phyloP scores from a whole-genome alignment of 2,797 vertebrate genomes.

The Phoeniculus purpureus region DNA sequence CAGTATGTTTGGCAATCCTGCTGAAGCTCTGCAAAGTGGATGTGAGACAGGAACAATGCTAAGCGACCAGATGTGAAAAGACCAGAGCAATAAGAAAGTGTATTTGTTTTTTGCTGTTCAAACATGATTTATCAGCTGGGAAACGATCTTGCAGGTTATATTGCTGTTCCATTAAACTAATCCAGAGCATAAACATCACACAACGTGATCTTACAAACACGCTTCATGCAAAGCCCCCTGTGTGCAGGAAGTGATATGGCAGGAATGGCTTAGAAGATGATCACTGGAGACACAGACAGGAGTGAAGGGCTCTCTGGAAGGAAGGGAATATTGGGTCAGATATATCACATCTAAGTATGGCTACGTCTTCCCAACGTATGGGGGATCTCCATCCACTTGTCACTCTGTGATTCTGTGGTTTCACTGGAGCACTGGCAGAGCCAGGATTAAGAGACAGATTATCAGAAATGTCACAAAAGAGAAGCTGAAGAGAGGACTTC shows the following conservation, averaged over 20 bases:
- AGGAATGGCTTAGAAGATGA: background rate
- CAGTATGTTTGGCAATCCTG: conserved; percentile 8
- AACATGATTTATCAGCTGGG: conserved; percentile 33
- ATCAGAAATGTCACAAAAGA: background rate
- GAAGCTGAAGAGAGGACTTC: background rate
- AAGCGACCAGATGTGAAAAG: conserved; percentile 45
- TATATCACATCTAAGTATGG: background rate
- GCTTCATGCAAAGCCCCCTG: background rate
- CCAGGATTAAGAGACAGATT: background rate
- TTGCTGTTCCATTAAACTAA: conserved; percentile 47
- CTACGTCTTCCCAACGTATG: background rate
- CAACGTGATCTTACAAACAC: background rate
- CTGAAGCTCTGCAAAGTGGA: conserved; percentile 10
- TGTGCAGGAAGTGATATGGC: conserved; percentile 15
- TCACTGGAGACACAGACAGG: background rate
- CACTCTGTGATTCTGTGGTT: background rate
- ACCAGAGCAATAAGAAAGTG: background rate
- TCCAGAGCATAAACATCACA: conserved; percentile 20
- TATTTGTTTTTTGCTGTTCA: conserved; percentile 53
- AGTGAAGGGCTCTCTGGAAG: background rate
- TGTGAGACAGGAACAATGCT: background rate
- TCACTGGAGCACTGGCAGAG: background rate
- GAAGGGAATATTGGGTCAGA: background rate
- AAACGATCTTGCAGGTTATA: conserved; percentile 9
- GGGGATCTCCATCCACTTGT: background rate